These are phyloP conservation scores for Melanotaenia duboulayi DNA, from an alignment of 2,113 vertebrate species.

Conservation along the genomic window DNA sequence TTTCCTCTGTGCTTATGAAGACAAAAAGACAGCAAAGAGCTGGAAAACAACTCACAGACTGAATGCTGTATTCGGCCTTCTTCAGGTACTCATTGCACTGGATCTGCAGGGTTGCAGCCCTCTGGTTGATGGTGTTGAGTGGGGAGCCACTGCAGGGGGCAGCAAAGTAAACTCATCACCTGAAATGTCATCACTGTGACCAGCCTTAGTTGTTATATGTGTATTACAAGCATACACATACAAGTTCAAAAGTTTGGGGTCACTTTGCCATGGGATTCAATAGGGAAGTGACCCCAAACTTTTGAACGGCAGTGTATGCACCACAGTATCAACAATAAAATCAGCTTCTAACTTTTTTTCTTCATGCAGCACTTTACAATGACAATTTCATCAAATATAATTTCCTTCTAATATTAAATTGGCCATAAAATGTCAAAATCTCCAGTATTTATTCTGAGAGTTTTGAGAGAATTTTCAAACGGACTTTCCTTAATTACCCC, in stretches of 20 bases:
- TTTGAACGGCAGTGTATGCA: too few species aligned
- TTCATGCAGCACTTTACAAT: not conserved
- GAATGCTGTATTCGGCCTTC: slow-evolving; percentile 64
- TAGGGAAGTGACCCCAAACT: too few species aligned
- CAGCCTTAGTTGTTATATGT: not conserved
- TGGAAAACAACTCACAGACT: slow-evolving; percentile 72
- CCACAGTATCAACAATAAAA: not conserved
- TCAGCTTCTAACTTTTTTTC: not conserved
- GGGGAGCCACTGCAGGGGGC: slow-evolving; percentile 47
- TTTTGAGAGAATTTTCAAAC: too few species aligned
- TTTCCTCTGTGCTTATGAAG: not conserved
- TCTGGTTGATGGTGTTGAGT: slow-evolving; percentile 60
- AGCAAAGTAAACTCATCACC: slow-evolving; percentile 33
- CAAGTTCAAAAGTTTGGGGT: too few species aligned
- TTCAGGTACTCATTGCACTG: slow-evolving; percentile 77
- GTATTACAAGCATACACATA: not conserved
- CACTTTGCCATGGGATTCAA: too few species aligned
- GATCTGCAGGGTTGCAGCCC: slow-evolving; percentile 52
- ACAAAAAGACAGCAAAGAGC: not conserved
- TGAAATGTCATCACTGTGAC: not conserved
- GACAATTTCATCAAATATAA: too few species aligned
- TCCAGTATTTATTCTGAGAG: too few species aligned
- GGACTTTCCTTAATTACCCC: too few species aligned
- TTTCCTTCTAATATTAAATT: too few species aligned
- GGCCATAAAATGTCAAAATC: too few species aligned